Evolutionary conservation across 2,888 invertebrate genomes (phyloP).

Genomic region (Criorhina ranunculi): DNA sequence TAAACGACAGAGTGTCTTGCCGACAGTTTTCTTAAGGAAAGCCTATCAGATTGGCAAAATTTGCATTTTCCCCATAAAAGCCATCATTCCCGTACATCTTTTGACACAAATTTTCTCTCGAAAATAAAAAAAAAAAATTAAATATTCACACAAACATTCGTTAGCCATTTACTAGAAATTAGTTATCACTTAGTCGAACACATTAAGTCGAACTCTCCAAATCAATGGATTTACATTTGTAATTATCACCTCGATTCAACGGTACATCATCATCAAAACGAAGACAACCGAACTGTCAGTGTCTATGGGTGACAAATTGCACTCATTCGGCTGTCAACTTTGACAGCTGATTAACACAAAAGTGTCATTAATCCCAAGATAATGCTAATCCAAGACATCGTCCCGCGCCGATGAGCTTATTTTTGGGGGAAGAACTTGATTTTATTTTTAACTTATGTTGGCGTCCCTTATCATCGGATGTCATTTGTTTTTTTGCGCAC

Average conservation of each 20-base stretch:
- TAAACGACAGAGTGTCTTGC: too few relatives aligned
- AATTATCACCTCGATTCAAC: constrained; percentile 23
- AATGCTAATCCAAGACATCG: constrained; percentile 20
- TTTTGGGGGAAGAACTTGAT: not conserved
- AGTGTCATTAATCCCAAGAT: constrained; percentile 33
- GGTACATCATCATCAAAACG: constrained; percentile 12
- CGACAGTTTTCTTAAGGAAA: too few relatives aligned
- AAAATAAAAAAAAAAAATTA: not conserved
- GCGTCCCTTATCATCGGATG: not conserved
- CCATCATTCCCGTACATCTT: not conserved
- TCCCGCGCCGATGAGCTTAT: not conserved
- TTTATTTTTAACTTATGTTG: not conserved
- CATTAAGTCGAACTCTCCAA: constrained; percentile 7
- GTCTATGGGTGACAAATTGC: not conserved
- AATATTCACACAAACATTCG: constrained; percentile 11
- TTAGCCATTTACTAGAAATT: constrained; percentile 1
- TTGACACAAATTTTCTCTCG: not conserved
- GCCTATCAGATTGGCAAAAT: too few relatives aligned
- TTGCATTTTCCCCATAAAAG: constrained; percentile 12
- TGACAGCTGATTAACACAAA: constrained; percentile 19
- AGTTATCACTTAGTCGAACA: constrained; percentile 22
- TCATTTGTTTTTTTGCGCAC: not conserved
- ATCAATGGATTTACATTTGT: constrained; percentile 20
- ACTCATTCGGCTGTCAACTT: constrained; percentile 1
- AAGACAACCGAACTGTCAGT: not conserved